A percentile compares a stretch with the other conserved stretches of the same genome.
phyloP scores from a whole-genome alignment of 2,888 invertebrate genomes.

The Mimumesa dahlbomi region DNA sequence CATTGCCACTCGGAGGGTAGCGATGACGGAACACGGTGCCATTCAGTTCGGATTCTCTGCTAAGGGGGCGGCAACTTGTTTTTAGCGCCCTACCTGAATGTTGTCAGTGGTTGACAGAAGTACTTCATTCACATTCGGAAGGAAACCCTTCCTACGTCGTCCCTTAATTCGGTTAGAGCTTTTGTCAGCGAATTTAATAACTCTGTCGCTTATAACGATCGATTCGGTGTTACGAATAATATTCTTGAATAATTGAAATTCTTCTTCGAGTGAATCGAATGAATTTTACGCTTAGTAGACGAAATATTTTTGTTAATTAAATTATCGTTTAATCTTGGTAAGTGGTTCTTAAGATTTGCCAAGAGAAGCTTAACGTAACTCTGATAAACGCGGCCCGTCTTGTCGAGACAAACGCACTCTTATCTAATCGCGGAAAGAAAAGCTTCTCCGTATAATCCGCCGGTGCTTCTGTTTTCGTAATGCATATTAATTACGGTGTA shows the following conservation, averaged over 20 bases:
- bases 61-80: conserved; percentile 33
- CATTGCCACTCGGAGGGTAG: conserved; percentile 49
- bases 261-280: no score
- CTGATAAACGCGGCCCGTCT: conserved; percentile 9
- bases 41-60: conserved; percentile 28
- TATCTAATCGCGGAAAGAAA: conserved; percentile 9
- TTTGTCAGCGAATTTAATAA: no score
- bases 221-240: no score
- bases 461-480: conserved; percentile 17
- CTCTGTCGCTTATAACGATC: no score
- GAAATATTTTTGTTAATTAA: no score
- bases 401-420: conserved; percentile 10
- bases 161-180: not conserved
- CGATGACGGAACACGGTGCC: conserved; percentile 51
- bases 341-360: not conserved
- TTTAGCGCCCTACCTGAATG: conserved; percentile 33
- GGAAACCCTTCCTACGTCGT: not conserved
- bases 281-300: no score
- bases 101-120: conserved; percentile 31
- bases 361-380: conserved; percentile 12
- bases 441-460: conserved; percentile 23
- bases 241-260: no score
- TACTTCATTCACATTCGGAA: not conserved
- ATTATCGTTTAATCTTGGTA: not conserved
- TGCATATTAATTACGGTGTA: conserved; percentile 17